Base-by-base conservation (phyloP, 2,113 vertebrate species). In the Anhinga anhinga region DNA sequence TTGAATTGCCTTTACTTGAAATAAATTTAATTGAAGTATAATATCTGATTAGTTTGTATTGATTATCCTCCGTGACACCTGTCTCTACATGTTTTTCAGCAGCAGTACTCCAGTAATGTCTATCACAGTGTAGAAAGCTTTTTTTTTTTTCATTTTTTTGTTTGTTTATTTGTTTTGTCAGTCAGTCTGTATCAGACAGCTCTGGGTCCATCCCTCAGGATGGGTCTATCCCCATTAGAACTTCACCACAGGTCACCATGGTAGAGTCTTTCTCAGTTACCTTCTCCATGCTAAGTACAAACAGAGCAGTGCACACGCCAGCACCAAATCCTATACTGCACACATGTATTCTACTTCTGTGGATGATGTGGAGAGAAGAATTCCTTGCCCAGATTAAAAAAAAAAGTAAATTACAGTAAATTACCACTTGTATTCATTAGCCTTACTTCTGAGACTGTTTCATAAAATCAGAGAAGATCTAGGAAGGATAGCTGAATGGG, bases 181-280 rank as follows among this genome's bases (percentile, higher is more conserved):
- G 12, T 50, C 66, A 56, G 10, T 69, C 13, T 63, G 18, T 52
- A 34, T 25, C 13, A 26, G 34, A 11, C 5, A 76, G 11, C 22
- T 65, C 56, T 34, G 10, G 15, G 26, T 59, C 44, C 32, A 34
- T 30, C 9, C n/a, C 2, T 30, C 19, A n/a, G 16, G 4, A 42
- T 5, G 3, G 11, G 36, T 58, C 17, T 20, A 61, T 66, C 22
- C 23, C 20, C 9, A 6, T 16, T 27, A 62, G 30, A 52, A 15
- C 26, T 22, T 26, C 42, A 72, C 3, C 2, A 7, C 4, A 4
- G 15, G 18, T 47, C 18, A 40, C 36, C 11, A 4, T 1, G 3
- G 20, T 15, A 66, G 26, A 47, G 30, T 25, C 34, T 56, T 69
- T 34, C 56, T 50, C 20, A 36, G 11, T 21, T 22, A 25, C 15